phyloP scores from a whole-genome alignment of 2,113 vertebrate genomes.

The Calidris pygmaea region DNA sequence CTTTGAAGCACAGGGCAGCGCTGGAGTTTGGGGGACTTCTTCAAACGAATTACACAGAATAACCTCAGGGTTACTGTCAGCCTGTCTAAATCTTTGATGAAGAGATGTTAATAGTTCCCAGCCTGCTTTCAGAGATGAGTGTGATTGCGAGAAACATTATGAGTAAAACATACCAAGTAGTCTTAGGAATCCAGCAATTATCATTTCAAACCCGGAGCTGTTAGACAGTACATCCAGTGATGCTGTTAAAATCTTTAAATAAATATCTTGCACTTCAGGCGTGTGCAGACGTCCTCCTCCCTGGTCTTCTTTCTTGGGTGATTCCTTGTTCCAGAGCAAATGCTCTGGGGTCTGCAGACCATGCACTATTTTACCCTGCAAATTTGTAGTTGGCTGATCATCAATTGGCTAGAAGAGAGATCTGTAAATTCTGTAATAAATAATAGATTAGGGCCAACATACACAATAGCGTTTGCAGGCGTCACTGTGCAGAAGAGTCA shows the following conservation, averaged over 20 bases:
- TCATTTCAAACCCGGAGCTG: background rate
- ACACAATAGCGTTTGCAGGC: background rate
- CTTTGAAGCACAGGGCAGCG: background rate
- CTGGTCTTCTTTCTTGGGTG: background rate
- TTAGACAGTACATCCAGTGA: background rate
- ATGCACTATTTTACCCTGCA: background rate
- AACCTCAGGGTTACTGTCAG: background rate
- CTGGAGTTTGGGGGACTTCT: background rate
- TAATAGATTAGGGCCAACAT: constrained; percentile 15
- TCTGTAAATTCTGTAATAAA: constrained; percentile 6
- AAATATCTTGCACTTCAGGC: background rate
- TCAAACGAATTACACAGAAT: background rate
- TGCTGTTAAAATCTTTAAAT: background rate
- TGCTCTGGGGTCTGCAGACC: background rate
- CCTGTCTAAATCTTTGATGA: background rate
- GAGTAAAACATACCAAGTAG: background rate
- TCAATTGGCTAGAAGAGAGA: background rate
- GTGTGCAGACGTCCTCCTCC: background rate
- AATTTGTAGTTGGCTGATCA: constrained; percentile 8
- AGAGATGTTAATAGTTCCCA: background rate
- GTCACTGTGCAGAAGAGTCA: background rate
- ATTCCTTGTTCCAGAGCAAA: background rate
- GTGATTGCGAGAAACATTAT: background rate
- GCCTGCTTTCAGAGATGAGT: background rate
- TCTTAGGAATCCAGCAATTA: background rate